A percentile compares a stretch with the other conserved stretches of the same genome.
Conservation (phyloP, 2,888 invertebrate genomes). For the Archips xylosteana region DNA sequence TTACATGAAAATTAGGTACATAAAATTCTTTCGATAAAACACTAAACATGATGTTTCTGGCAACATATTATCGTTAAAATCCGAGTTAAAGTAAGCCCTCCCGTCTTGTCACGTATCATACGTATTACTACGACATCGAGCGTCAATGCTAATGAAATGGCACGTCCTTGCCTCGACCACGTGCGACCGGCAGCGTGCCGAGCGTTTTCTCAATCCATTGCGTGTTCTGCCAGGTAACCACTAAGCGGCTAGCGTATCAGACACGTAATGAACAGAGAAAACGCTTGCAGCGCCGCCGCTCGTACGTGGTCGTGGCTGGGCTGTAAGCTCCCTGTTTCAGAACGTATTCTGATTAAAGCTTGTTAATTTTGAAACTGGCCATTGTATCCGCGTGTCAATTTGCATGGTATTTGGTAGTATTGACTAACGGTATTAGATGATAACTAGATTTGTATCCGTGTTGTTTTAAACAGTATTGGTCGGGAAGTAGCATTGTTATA, state of each 20-base stretch:
- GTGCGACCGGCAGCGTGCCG: no score
- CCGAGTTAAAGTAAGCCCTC: neutral
- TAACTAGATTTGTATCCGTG: slow-evolving; percentile 20
- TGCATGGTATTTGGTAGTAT: slow-evolving; percentile 14
- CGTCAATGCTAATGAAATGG: slow-evolving; percentile 6
- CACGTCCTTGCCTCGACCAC: no score
- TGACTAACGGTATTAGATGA: neutral
- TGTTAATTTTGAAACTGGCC: slow-evolving; percentile 14
- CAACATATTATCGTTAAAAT: neutral
- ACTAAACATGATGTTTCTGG: no score
- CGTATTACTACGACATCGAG: neutral
- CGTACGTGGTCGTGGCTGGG: no score
- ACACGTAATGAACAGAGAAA: no score
- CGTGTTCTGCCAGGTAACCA: no score
- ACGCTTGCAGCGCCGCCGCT: no score
- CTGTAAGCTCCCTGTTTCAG: neutral
- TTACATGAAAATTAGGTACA: neutral
- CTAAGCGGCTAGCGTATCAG: no score
- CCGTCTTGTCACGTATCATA: neutral
- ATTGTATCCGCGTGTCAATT: slow-evolving; percentile 7
- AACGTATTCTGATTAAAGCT: slow-evolving; percentile 26
- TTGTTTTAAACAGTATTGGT: slow-evolving; percentile 14
- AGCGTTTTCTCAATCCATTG: no score
- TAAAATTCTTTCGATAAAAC: neutral
- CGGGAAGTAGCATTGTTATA: neutral